Evolutionary conservation across 2,113 vertebrate species (phyloP), one percentile per base, ranked within the genome.

Genomic region (Nothoprocta pentlandii): DNA sequence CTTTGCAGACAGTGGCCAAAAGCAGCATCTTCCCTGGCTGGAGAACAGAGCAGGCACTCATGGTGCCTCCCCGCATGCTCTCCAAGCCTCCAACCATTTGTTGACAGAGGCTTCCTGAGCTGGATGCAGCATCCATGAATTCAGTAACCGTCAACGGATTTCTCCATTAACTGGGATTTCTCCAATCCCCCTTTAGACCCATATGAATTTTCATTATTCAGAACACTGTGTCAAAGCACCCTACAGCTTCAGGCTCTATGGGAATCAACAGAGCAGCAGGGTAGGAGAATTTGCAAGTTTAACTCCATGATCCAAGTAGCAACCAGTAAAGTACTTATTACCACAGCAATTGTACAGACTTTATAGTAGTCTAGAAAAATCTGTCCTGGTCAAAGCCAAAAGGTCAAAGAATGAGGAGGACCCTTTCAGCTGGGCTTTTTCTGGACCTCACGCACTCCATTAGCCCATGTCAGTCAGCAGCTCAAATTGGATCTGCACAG

Each of bases 11-110:
- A 93, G 74, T 44, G 77, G 80, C 80, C 83, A 84, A 95, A 83
- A 86, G 61, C 53, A 89, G 94, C 75, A 68, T 39, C 16, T 71
- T 79, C 56, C 66, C 66, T 81, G 0, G 0, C 42, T 88, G 63
- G 44, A 92, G 58, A 36, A 5, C 47, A 47, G 71, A 78, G 34
- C 34, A 54, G 80, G 74, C 82, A 74, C 42, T 80, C n/a, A 42
- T 5, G 68, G 59, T 79, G 83, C 53, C 39, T 92, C n/a, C 71
- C 49, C 80, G 41, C 56, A 22, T 5, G 36, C n/a, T 85, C 80
- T 93, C 73, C 53, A 89, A 90, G 89, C 69, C 69, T 90, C 88
- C 93, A 92, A 84, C 51, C 69, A 81, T 91, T 66, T 90, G 80
- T 56, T 94, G 91, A 86, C 94, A 89, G 62, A n/a, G 89, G 53